A percentile compares a stretch with the other conserved stretches of the same genome.
phyloP scores from a whole-genome alignment of 2,797 vertebrate species.

The Columba guinea region DNA sequence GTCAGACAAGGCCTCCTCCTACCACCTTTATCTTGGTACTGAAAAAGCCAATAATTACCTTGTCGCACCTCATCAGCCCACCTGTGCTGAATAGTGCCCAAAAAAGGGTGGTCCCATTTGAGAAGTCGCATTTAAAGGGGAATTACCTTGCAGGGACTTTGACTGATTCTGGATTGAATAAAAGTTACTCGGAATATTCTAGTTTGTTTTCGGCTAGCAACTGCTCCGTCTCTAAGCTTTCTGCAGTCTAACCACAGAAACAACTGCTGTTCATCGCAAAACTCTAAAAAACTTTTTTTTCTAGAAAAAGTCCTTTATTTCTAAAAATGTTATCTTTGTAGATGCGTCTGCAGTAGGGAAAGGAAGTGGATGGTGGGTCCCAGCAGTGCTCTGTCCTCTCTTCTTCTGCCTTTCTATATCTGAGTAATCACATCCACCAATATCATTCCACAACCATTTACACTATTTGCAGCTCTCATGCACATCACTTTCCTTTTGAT shows the following conservation, averaged over 20 bases:
- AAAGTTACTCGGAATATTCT: background rate
- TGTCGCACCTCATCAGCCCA: background rate
- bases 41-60: background rate
- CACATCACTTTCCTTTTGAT: background rate
- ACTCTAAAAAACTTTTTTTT: background rate
- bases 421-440: background rate
- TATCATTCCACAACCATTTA: background rate
- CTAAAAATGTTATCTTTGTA: background rate
- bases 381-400: background rate
- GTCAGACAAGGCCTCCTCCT: background rate
- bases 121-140: background rate
- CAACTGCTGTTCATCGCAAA: background rate
- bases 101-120: background rate
- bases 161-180: background rate
- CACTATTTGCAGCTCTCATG: background rate
- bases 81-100: background rate
- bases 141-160: background rate
- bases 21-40: background rate
- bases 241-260: rapidly evolving
- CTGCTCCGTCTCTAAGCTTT: background rate
- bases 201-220: background rate
- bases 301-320: background rate
- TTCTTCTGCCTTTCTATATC: background rate
- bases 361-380: background rate
- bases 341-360: background rate